These are phyloP conservation scores for Benitochromis conjunctus DNA, from an alignment of 2,113 vertebrate genomes.

Conservation along the genomic window DNA sequence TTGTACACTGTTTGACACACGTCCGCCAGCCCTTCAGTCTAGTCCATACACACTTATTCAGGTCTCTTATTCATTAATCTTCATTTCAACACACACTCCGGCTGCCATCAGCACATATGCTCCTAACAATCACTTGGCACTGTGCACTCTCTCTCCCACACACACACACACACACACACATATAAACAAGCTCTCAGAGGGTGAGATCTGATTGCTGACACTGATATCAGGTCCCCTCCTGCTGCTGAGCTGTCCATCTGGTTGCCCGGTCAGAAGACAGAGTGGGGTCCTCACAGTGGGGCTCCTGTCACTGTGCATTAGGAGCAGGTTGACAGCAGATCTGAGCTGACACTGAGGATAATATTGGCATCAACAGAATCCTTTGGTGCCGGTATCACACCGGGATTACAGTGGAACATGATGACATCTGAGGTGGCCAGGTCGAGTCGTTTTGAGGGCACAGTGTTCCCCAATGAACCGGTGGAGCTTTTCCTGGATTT, in stretches of 20 bases:
- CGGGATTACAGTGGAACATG: conserved; percentile 30
- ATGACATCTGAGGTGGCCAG: conserved; percentile 50
- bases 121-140: conserved; percentile 69
- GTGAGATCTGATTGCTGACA: conserved; percentile 72
- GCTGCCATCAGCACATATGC: conserved; percentile 68
- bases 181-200: conserved; percentile 44
- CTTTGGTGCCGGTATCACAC: conserved; percentile 35
- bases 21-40: conserved; percentile 36
- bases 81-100: conserved; percentile 72
- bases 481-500: conserved; percentile 22
- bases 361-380: conserved; percentile 56
- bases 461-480: conserved; percentile 20
- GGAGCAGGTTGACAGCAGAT: conserved; percentile 37
- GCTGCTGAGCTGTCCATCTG: conserved; percentile 69
- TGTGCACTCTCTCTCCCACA: conserved; percentile 17
- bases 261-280: conserved; percentile 62
- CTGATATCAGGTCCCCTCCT: conserved; percentile 61
- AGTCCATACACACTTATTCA: conserved; percentile 17
- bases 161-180: conserved; percentile 14
- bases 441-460: conserved; percentile 35
- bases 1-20: conserved; percentile 26
- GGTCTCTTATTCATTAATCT: conserved; percentile 69
- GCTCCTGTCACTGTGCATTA: conserved; percentile 64
- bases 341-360: conserved; percentile 59
- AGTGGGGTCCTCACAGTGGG: conserved; percentile 58